Percentiles rank a stretch among this genome's conserved stretches.
Evolutionary conservation across 2,113 vertebrate genomes (phyloP).

Genomic region (Upupa epops): DNA sequence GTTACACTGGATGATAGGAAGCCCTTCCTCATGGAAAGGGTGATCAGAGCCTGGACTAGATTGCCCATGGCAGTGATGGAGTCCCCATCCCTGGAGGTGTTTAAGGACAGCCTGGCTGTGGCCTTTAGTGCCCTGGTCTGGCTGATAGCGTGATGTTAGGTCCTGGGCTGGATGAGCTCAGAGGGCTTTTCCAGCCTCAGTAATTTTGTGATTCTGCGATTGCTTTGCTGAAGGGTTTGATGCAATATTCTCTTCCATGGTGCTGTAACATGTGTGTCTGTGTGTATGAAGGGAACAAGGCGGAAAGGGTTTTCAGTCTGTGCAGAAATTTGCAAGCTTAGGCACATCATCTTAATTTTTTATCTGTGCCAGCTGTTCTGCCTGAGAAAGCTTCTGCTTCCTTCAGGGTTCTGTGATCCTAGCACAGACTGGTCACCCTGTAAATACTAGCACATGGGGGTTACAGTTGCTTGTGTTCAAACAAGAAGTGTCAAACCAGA

Average conservation of each 20-base stretch:
- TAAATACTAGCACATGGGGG: background rate
- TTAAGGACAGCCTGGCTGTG: too few relatives aligned
- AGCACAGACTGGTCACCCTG: background rate
- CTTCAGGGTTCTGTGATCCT: background rate
- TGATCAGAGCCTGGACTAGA: too few relatives aligned
- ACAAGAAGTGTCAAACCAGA: background rate
- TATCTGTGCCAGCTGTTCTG: conserved; percentile 19
- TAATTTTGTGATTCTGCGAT: too few relatives aligned
- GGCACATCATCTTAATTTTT: background rate
- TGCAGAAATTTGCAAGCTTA: background rate
- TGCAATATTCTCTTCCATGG: background rate
- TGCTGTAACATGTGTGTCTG: background rate
- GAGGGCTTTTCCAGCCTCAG: too few relatives aligned
- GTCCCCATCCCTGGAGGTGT: too few relatives aligned
- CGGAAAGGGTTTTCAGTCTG: background rate
- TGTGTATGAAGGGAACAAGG: background rate
- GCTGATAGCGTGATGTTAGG: too few relatives aligned
- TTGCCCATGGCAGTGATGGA: too few relatives aligned
- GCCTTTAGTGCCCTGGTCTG: too few relatives aligned
- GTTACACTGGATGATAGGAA: too few relatives aligned
- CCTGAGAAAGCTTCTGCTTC: background rate
- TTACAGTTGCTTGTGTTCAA: background rate
- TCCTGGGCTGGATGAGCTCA: too few relatives aligned
- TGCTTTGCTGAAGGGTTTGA: background rate
- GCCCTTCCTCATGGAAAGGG: too few relatives aligned